A percentile compares a stretch with the other conserved stretches of the same genome.
phyloP scores from a whole-genome alignment of 1,140 invertebrate species.

The Propsilocerus akamusi region DNA sequence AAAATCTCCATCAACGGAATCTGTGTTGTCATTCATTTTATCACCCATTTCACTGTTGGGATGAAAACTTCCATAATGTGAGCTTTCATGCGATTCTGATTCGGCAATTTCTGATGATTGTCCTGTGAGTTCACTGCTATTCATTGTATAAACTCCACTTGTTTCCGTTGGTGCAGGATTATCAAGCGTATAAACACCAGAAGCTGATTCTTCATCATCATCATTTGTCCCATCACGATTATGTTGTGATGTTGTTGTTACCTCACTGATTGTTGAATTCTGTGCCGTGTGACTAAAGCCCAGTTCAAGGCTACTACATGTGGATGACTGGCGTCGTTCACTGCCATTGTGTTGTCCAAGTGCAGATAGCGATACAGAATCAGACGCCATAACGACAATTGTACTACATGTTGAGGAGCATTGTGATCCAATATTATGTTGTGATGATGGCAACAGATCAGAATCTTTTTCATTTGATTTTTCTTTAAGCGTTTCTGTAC shows the following conservation, averaged over 20 bases:
- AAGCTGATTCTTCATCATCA: conserved; percentile 28
- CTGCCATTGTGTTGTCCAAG: conserved; percentile 28
- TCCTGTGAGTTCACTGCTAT: conserved; percentile 41
- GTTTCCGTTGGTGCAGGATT: conserved; percentile 46
- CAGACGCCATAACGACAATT: conserved; percentile 41
- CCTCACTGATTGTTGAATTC: conserved; percentile 52
- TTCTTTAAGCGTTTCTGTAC: conserved; percentile 14
- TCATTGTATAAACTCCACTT: conserved; percentile 55
- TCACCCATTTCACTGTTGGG: conserved; percentile 11
- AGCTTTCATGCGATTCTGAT: conserved; percentile 24
- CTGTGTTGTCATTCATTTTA: conserved; percentile 6
- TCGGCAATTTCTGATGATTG: conserved; percentile 23
- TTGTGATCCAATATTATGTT: conserved; percentile 40
- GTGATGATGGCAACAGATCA: conserved; percentile 20
- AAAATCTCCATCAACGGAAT: conserved; percentile 13
- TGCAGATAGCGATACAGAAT: conserved; percentile 18
- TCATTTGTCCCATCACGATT: conserved; percentile 9
- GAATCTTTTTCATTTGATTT: conserved; percentile 5
- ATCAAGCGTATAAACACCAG: conserved; percentile 28
- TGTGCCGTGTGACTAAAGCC: conserved; percentile 68
- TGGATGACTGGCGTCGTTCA: conserved; percentile 35
- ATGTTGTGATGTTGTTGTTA: conserved; percentile 25
- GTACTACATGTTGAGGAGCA: conserved; percentile 69
- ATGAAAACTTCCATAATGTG: conserved; percentile 31
- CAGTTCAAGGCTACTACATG: conserved; percentile 55